Evolutionary conservation across 2,888 invertebrate genomes (phyloP), one percentile per base, ranked within the genome.

Genomic region (Melangyna quadrimaculata): DNA sequence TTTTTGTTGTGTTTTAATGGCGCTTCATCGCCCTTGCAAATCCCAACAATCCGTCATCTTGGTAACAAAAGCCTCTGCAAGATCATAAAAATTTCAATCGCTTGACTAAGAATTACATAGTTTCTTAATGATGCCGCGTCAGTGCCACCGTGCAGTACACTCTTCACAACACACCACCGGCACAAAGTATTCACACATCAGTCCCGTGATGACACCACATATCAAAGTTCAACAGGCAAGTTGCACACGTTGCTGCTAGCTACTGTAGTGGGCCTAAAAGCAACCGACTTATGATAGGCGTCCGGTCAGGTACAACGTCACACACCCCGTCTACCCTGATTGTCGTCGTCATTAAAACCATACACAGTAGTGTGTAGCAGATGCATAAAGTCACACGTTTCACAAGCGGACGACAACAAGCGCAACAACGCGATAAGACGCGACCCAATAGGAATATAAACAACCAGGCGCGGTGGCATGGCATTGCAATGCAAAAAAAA

Each of bases 241-340:
- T 70, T 73, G 78, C 63, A 51, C 72, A 57, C 83, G 61, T 35
- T 67, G 22, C 9, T 37, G 22, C 57, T 35, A 22, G 37, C 43
- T 17, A 9, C 43, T 27, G 8, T n/a, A 17, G 67, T 67, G 70
- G 45, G 32, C 73, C 69, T 78, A 10, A 73, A 72, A 70, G 69
- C 86, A 80, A 73, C 61, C 81, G 86, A 78, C 86, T 86, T 86
- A 73, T 73, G 86, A 80, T 77, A 81, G 86, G 86, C 86, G 86
- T 86, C 86, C 86, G 86, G 86, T 86, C 86, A 86, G 86, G 86
- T 86, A 86, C 86, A 86, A 77, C 86, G 77, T 81, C 81, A 86
- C 72, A 86, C 81, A 81, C 75, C 80, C 81, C 86, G 80, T 86
- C 86, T 86, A 81, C 86, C 81, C 81, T 81, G 77, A 80, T 84